Conservation (phyloP, 2,888 invertebrate genomes). For the Chloromyia formosa region DNA sequence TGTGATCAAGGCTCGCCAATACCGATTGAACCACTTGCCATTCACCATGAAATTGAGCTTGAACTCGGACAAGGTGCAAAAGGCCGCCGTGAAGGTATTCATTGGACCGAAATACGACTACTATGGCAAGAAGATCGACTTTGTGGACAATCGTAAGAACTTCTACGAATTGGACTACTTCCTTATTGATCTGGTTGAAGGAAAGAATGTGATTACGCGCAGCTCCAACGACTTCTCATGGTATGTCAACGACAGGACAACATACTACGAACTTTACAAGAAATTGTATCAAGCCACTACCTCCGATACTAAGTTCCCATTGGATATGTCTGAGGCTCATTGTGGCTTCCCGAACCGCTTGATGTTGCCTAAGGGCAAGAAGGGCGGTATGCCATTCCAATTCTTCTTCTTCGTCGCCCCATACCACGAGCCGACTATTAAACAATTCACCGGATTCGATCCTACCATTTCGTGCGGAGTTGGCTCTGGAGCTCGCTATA, state of each 20-base stretch:
- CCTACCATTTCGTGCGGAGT: slow-evolving; percentile 66
- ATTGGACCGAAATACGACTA: slow-evolving; percentile 76
- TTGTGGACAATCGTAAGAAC: slow-evolving; percentile 70
- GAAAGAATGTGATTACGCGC: slow-evolving; percentile 67
- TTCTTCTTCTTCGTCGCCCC: slow-evolving; percentile 70
- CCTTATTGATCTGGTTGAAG: slow-evolving; percentile 69
- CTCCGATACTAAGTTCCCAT: slow-evolving; percentile 64
- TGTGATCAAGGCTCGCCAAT: slow-evolving; percentile 68
- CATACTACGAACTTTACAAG: slow-evolving; percentile 64
- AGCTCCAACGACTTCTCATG: slow-evolving; percentile 73
- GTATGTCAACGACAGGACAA: slow-evolving; percentile 70
- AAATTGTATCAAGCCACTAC: slow-evolving; percentile 65
- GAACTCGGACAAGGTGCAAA: slow-evolving; percentile 68
- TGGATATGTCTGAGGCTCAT: slow-evolving; percentile 66
- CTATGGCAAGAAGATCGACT: slow-evolving; percentile 66
- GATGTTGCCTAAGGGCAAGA: slow-evolving; percentile 72
- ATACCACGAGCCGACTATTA: slow-evolving; percentile 63
- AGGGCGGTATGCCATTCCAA: slow-evolving; percentile 71
- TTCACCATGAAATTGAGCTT: slow-evolving; percentile 71
- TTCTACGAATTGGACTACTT: slow-evolving; percentile 75
- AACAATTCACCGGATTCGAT: slow-evolving; percentile 65
- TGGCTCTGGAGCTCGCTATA: slow-evolving; percentile 64
- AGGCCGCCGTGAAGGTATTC: slow-evolving; percentile 73
- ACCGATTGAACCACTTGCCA: slow-evolving; percentile 72
- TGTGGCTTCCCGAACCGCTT: slow-evolving; percentile 71